Evolutionary conservation across 1,140 invertebrate genomes (phyloP), one percentile per base, ranked within the genome.

Genomic region (Lucilia sericata): DNA sequence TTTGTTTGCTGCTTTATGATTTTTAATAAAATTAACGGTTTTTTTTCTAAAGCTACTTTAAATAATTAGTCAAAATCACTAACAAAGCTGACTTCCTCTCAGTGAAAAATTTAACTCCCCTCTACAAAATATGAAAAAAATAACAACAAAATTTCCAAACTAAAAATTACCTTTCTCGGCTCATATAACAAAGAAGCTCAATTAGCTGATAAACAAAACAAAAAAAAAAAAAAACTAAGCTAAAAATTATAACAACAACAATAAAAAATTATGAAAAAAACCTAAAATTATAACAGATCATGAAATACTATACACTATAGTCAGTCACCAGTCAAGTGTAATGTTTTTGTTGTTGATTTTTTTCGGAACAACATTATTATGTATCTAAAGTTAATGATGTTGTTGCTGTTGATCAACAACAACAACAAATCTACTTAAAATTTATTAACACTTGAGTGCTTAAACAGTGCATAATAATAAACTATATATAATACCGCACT

Each of bases 381-480:
- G n/a, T n/a, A n/a, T n/a, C n/a, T n/a, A n/a, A n/a, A n/a, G n/a
- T n/a, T n/a, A n/a, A n/a, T n/a, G 5, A 75, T 75, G 30, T 17
- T 75, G 8, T 4, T n/a, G 30, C 36, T 76, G 9, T 42, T 76
- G 2, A 17, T 42, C 74, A 76, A 30, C 17, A 78, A 30, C 0
- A 78, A 17, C 34, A 36, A 19, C 42, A 42, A 19, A 17, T 42
- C 5, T 42, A 42, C 25, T 78, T 47, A 47, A 47, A 36, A 78
- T 78, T 30, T 78, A 78, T 78, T 78, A 78, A 78, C 75, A 78
- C 34, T 42, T 78, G 75, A 78, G 75, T 78, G 75, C 75, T 47
- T 36, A 78, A 78, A 42, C 75, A 19, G 75, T 78, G n/a, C 75
- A 36, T 36, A 78, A 78, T 12, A n/a, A 19, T 34, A 30, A 5